Evolutionary conservation across 2,113 vertebrate genomes (phyloP).

Genomic region (Tamias sibiricus): DNA sequence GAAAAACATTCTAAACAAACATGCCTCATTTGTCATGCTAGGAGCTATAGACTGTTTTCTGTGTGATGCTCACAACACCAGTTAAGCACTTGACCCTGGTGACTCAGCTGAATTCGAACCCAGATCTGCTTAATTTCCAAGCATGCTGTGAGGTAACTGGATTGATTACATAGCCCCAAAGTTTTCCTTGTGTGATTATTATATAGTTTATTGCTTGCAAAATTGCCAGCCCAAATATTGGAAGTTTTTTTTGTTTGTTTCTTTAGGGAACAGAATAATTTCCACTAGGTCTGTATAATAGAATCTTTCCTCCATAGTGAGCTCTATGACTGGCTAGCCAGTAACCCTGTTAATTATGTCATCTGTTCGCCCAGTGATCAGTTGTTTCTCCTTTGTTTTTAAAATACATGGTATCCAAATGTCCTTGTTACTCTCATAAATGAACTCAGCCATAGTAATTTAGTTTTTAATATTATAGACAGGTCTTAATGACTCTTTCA

Average conservation of each 20-base stretch:
- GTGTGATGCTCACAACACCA: not conserved
- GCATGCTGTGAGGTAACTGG: not conserved
- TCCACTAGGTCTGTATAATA: not conserved
- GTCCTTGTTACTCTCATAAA: not conserved
- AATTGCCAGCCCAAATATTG: not conserved
- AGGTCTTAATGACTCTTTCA: slow-evolving; percentile 11
- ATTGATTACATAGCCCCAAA: not conserved
- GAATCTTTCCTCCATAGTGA: not conserved
- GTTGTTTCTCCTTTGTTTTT: not conserved
- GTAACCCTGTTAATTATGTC: not conserved
- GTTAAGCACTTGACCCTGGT: slow-evolving; percentile 21
- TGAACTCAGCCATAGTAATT: slow-evolving; percentile 13
- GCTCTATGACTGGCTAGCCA: not conserved
- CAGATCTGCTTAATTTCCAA: not conserved
- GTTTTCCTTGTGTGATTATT: not conserved
- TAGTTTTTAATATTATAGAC: not conserved
- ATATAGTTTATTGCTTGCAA: not conserved
- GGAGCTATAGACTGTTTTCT: not conserved
- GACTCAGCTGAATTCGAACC: slow-evolving; percentile 10
- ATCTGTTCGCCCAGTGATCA: not conserved
- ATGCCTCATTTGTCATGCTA: not conserved
- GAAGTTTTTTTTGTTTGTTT: not conserved
- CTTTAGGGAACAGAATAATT: not conserved
- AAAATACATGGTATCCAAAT: slow-evolving; percentile 18
- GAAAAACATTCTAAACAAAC: not conserved